Conservation (phyloP, 2,888 invertebrate species). For the Didymodactylos carnosus region DNA sequence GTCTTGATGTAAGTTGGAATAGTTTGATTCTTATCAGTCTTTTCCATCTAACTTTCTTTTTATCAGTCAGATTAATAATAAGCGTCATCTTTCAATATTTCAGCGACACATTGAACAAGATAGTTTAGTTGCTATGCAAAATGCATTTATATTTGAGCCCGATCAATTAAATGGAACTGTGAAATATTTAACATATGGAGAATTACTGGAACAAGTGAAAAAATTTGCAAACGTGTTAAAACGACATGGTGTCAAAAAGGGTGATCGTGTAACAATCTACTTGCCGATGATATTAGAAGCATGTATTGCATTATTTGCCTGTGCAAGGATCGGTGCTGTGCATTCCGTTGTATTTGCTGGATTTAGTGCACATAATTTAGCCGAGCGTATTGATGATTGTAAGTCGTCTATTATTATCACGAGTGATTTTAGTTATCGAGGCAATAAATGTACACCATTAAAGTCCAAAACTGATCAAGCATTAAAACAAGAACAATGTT, state of each 20-base stretch:
- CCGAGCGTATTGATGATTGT: constrained; percentile 10
- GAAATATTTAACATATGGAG: neutral
- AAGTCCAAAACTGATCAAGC: constrained; percentile 12
- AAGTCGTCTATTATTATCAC: constrained; percentile 3
- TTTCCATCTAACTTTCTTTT: too few species aligned
- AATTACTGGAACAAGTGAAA: neutral
- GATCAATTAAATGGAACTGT: neutral
- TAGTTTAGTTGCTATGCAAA: neutral
- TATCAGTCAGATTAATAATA: too few species aligned
- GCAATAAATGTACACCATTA: neutral
- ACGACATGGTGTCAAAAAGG: constrained; percentile 11
- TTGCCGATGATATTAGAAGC: constrained; percentile 5
- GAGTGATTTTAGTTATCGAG: constrained; percentile 1
- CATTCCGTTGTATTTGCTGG: constrained; percentile 13
- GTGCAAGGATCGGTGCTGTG: constrained; percentile 12
- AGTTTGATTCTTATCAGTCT: too few species aligned
- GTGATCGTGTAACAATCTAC: constrained; percentile 14
- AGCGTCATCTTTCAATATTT: too few species aligned
- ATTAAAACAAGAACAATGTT: neutral
- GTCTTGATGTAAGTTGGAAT: too few species aligned
- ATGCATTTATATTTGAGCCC: neutral
- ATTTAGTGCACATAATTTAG: constrained; percentile 7
- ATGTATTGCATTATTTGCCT: constrained; percentile 6
- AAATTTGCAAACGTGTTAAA: constrained; percentile 7
- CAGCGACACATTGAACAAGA: neutral